phyloP scores from a whole-genome alignment of 2,888 invertebrate species.

The Leptogaster cylindrica region DNA sequence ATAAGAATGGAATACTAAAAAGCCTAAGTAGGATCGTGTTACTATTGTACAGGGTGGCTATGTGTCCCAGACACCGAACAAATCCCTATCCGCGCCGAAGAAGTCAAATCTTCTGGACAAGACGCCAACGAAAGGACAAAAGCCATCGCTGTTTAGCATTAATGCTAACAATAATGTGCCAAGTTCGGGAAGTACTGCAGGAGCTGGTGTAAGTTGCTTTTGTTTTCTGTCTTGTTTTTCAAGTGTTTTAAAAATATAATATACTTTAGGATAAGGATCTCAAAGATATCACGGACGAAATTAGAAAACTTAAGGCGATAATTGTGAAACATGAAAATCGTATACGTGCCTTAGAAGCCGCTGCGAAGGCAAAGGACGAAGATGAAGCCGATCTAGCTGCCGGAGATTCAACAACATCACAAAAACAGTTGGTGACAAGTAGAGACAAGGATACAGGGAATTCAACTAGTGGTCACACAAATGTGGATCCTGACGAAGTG shows the following conservation, averaged over 20 bases:
- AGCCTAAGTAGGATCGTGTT: conserved; percentile 70
- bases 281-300: conserved; percentile 86
- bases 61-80: conserved; percentile 64
- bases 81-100: conserved; percentile 75
- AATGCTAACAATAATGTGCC: conserved; percentile 55
- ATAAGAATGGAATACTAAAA: conserved; percentile 59
- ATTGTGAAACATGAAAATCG: conserved; percentile 90
- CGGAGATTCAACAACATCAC: conserved; percentile 22
- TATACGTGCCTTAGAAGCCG: conserved; percentile 61
- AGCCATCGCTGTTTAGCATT: conserved; percentile 49
- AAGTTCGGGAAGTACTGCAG: conserved; percentile 39
- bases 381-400: conserved; percentile 50
- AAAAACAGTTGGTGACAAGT: conserved; percentile 2
- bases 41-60: conserved; percentile 72
- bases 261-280: conserved; percentile 68
- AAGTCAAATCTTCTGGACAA: conserved; percentile 83
- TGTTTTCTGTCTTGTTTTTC: conserved; percentile 6
- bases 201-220: conserved; percentile 38
- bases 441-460: conserved; percentile 51
- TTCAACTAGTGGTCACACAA: conserved; percentile 48
- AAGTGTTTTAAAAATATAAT: conserved; percentile 52
- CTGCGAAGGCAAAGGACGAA: conserved; percentile 55
- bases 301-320: conserved; percentile 90
- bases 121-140: conserved; percentile 63
- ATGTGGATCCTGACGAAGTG: conserved; percentile 56